phyloP scores from a whole-genome alignment of 2,888 invertebrate genomes.

The Tinea trinotella region DNA sequence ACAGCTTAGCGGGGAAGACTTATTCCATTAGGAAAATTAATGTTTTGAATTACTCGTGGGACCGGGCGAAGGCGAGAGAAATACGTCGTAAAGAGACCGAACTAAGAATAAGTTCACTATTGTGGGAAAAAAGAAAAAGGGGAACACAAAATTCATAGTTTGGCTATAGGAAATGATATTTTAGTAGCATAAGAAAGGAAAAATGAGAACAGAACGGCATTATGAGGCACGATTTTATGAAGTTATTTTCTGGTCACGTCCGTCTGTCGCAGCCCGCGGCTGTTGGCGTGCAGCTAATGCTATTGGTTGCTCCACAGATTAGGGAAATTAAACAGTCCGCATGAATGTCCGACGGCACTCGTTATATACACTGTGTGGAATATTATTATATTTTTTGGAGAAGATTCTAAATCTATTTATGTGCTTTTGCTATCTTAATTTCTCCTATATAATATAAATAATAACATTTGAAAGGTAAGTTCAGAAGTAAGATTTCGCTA shows the following conservation, averaged over 20 bases:
- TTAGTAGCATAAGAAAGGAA: neutral
- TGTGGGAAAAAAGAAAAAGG: slow-evolving; percentile 10
- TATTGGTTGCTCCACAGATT: slow-evolving; percentile 23
- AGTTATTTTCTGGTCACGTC: slow-evolving; percentile 22
- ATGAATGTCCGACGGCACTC: slow-evolving; percentile 17
- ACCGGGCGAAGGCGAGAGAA: slow-evolving; percentile 24
- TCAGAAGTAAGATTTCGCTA: too few relatives aligned
- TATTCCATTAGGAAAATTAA: slow-evolving; percentile 73
- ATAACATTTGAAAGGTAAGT: too few relatives aligned
- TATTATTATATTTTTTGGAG: neutral
- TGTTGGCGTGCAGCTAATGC: slow-evolving; percentile 21
- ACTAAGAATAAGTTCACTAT: slow-evolving; percentile 17
- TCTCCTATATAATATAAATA: too few relatives aligned
- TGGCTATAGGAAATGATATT: neutral
- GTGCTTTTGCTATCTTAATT: too few relatives aligned
- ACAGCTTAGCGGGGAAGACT: slow-evolving; percentile 50
- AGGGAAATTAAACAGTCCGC: slow-evolving; percentile 25
- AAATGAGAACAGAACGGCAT: neutral
- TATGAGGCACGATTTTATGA: neutral
- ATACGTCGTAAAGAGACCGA: slow-evolving; percentile 23
- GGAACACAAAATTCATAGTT: slow-evolving; percentile 1
- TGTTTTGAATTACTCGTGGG: slow-evolving; percentile 63
- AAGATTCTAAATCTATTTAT: neutral
- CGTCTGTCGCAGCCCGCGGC: slow-evolving; percentile 7
- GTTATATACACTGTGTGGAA: neutral